Evolutionary conservation across 2,888 invertebrate genomes (phyloP).

Genomic region (Melanchra persicariae): DNA sequence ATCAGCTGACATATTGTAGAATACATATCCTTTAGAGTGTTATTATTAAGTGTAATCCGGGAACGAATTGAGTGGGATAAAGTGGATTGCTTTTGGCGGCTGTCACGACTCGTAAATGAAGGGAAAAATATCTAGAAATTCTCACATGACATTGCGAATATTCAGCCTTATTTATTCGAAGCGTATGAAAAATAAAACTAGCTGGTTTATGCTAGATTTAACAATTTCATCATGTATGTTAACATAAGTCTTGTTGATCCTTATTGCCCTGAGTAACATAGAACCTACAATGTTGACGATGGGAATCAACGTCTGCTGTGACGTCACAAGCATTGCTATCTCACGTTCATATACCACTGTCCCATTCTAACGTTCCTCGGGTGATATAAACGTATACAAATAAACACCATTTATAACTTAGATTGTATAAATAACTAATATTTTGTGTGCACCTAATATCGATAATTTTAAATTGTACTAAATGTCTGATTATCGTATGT

Average conservation of each 20-base stretch:
- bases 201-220: not conserved
- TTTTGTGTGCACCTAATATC: slow-evolving; percentile 62
- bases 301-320: slow-evolving; percentile 8
- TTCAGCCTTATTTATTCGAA: slow-evolving; percentile 13
- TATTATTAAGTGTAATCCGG: slow-evolving; percentile 28
- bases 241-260: slow-evolving; percentile 17
- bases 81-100: slow-evolving; percentile 17
- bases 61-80: slow-evolving; percentile 41
- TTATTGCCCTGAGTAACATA: slow-evolving; percentile 6
- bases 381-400: slow-evolving; percentile 46
- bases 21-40: slow-evolving; percentile 48
- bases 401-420: slow-evolving; percentile 48
- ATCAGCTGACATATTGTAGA: slow-evolving; percentile 55
- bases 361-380: slow-evolving; percentile 34
- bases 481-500: slow-evolving; percentile 64
- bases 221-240: not conserved
- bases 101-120: not conserved
- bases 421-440: slow-evolving; percentile 45
- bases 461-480: slow-evolving; percentile 58
- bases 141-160: not conserved
- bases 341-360: slow-evolving; percentile 7
- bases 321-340: slow-evolving; percentile 19
- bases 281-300: not conserved
- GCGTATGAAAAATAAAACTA: not conserved
- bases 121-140: slow-evolving; percentile 9